Conservation (phyloP, 2,888 invertebrate species). For the Erebia epiphron region DNA sequence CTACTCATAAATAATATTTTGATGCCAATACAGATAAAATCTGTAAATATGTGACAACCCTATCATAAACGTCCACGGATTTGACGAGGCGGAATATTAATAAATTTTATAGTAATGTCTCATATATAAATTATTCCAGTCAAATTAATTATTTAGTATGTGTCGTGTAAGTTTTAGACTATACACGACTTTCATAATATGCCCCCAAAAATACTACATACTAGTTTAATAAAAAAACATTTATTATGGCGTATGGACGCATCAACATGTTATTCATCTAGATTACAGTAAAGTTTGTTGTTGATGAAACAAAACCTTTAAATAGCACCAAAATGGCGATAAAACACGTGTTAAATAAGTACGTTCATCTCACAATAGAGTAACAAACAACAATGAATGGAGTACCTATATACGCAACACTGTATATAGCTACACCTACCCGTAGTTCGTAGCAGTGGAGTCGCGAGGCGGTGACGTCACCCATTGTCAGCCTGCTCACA, state of each 20-base stretch:
- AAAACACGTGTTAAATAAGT: conserved; percentile 23
- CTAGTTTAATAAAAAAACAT: no score
- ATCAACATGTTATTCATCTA: neutral
- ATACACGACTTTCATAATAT: no score
- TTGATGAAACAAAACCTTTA: neutral
- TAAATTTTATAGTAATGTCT: conserved; percentile 58
- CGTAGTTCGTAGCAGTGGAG: conserved; percentile 20
- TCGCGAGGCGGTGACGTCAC: conserved; percentile 57
- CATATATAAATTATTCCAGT: no score
- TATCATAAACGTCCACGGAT: conserved; percentile 55
- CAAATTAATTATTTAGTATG: no score
- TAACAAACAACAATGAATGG: conserved; percentile 31
- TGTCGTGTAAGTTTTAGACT: no score
- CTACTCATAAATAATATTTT: no score
- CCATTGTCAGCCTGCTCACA: conserved; percentile 64
- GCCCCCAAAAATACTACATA: no score
- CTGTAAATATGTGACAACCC: conserved; percentile 52
- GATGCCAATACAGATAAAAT: neutral
- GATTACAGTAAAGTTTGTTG: neutral
- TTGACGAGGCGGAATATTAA: conserved; percentile 77
- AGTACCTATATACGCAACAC: conserved; percentile 18
- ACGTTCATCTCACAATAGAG: conserved; percentile 22
- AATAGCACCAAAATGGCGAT: conserved; percentile 2
- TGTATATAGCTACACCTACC: conserved; percentile 14
- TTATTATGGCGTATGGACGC: no score